Evolutionary conservation across 1,140 invertebrate species (phyloP).

Genomic region (Musca vetustissima): DNA sequence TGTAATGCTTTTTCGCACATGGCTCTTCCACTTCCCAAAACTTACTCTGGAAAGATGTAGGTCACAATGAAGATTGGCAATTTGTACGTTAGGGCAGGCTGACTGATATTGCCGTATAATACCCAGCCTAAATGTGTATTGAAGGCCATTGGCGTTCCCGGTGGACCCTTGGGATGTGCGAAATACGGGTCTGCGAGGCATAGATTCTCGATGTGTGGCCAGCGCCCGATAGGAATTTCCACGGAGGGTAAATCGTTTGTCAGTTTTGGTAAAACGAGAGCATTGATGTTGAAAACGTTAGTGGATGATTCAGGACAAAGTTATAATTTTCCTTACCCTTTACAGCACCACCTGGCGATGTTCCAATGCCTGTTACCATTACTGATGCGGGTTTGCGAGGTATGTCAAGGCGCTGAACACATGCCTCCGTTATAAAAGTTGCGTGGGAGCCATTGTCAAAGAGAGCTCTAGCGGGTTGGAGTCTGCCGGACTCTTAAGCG

Average conservation of each 20-base stretch:
- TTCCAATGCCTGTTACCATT: neutral
- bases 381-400: neutral
- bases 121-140: constrained; percentile 21
- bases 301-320: neutral
- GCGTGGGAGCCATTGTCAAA: constrained; percentile 12
- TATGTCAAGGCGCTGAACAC: constrained; percentile 13
- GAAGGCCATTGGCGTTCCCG: neutral
- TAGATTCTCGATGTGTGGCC: constrained; percentile 9
- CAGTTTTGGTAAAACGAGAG: neutral
- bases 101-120: neutral
- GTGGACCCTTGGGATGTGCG: neutral
- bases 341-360: neutral
- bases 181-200: constrained; percentile 9
- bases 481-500: too few species aligned
- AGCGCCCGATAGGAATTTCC: too few species aligned
- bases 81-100: neutral
- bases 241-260: neutral
- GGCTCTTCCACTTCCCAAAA: constrained; percentile 25
- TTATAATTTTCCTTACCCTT: neutral
- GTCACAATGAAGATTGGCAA: neutral
- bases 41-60: neutral
- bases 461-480: neutral
- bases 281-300: neutral
- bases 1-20: neutral
- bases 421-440: constrained; percentile 14